phyloP scores from a whole-genome alignment of 2,113 vertebrate species.

The Plectropomus leopardus region DNA sequence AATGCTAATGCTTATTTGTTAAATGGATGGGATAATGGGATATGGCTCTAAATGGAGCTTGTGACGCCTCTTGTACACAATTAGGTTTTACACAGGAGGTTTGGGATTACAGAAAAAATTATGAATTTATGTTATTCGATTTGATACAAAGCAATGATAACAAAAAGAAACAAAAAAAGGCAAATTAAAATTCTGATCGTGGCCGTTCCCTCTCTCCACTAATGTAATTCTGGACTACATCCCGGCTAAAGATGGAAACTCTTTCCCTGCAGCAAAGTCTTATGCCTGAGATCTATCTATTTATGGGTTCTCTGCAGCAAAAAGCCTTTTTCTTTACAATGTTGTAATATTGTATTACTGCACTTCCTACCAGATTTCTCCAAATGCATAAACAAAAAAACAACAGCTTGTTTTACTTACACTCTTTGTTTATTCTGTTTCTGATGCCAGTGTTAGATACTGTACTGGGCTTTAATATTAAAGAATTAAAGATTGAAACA shows the following conservation, averaged over 20 bases:
- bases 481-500: background rate
- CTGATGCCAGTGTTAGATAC: background rate
- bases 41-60: slow-evolving; percentile 14
- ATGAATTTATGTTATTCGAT: slow-evolving; percentile 1
- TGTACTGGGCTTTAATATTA: background rate
- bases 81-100: background rate
- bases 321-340: slow-evolving; percentile 23
- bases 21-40: slow-evolving; percentile 51
- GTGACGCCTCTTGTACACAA: background rate
- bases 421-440: background rate
- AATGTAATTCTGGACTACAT: slow-evolving; percentile 37
- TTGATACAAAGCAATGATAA: background rate
- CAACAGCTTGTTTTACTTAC: background rate
- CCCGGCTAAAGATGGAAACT: slow-evolving; percentile 38
- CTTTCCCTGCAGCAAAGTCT: background rate
- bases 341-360: background rate
- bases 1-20: slow-evolving; percentile 49
- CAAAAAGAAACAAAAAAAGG: background rate
- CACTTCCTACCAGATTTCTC: background rate
- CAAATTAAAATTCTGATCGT: slow-evolving; percentile 24
- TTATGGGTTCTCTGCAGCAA: slow-evolving; percentile 22
- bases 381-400: background rate
- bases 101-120: slow-evolving; percentile 7
- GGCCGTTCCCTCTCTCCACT: background rate
- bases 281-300: slow-evolving; percentile 13